phyloP scores from a whole-genome alignment of 2,888 invertebrate species.

The Oconnorella tubifera region DNA sequence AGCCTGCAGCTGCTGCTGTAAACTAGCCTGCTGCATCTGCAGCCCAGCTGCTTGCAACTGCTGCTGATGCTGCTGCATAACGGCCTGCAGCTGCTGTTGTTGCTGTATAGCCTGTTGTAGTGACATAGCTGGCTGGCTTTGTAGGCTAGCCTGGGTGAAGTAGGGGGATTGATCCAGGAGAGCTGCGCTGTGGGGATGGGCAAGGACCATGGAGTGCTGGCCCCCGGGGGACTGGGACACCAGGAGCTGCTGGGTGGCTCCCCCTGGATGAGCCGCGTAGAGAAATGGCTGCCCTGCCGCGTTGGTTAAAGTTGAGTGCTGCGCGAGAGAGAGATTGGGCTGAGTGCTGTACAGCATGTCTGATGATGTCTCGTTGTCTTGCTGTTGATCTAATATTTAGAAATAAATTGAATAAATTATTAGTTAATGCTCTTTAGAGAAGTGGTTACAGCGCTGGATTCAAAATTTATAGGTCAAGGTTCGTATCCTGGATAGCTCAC shows the following conservation, averaged over 20 bases:
- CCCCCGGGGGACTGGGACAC: conserved; percentile 13
- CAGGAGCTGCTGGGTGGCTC: conserved; percentile 13
- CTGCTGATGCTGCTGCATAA: conserved; percentile 2
- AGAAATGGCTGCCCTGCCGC: not conserved
- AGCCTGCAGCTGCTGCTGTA: not conserved
- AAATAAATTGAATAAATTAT: no score
- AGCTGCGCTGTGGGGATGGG: not conserved
- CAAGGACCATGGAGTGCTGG: not conserved
- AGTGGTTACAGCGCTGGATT: not conserved
- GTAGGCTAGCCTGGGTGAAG: not conserved
- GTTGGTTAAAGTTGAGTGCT: not conserved
- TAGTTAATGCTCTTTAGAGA: no score
- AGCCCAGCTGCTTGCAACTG: not conserved
- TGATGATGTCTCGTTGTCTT: not conserved
- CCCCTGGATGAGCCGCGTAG: not conserved
- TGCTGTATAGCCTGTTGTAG: conserved; percentile 1
- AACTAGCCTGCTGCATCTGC: not conserved
- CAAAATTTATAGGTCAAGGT: no score
- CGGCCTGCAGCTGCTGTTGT: not conserved
- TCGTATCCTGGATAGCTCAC: no score
- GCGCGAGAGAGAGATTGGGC: not conserved
- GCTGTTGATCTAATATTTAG: no score
- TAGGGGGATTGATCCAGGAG: not conserved
- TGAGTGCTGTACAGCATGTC: not conserved
- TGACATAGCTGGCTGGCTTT: not conserved